Conservation (phyloP, 2,888 invertebrate species). For the Catotricha subobsoleta region DNA sequence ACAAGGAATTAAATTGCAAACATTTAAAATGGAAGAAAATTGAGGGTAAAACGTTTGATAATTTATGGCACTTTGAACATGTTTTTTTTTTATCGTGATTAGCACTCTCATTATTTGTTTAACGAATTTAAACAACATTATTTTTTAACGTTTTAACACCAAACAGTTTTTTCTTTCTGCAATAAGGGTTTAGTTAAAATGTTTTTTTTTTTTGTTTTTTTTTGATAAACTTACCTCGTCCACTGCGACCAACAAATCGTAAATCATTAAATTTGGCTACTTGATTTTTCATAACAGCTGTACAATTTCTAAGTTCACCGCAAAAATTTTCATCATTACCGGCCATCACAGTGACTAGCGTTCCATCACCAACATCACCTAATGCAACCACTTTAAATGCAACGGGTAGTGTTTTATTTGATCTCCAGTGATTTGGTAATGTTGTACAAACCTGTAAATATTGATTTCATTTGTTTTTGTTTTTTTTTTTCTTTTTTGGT, state of each 20-base stretch:
- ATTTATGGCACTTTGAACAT: slow-evolving; percentile 7
- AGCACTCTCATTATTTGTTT: slow-evolving; percentile 6
- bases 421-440: slow-evolving; percentile 89
- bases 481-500: background rate
- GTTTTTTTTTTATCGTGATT: slow-evolving; percentile 7
- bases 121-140: slow-evolving; percentile 2
- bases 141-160: too few relatives aligned
- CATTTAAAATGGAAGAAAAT: background rate
- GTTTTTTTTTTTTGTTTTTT: background rate
- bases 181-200: background rate
- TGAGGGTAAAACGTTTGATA: slow-evolving; percentile 2
- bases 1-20: background rate
- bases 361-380: slow-evolving; percentile 86
- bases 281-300: slow-evolving; percentile 91
- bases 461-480: background rate
- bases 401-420: slow-evolving; percentile 88
- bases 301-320: slow-evolving; percentile 82
- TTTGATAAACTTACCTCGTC: slow-evolving; percentile 57
- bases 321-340: slow-evolving; percentile 96
- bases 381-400: slow-evolving; percentile 89
- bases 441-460: slow-evolving; percentile 53
- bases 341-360: slow-evolving; percentile 79
- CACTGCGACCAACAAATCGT: slow-evolving; percentile 90
- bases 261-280: slow-evolving; percentile 96
- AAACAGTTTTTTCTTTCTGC: slow-evolving; percentile 1